phyloP scores from a whole-genome alignment of 2,113 vertebrate species.

The Zosterops hypoxanthus region DNA sequence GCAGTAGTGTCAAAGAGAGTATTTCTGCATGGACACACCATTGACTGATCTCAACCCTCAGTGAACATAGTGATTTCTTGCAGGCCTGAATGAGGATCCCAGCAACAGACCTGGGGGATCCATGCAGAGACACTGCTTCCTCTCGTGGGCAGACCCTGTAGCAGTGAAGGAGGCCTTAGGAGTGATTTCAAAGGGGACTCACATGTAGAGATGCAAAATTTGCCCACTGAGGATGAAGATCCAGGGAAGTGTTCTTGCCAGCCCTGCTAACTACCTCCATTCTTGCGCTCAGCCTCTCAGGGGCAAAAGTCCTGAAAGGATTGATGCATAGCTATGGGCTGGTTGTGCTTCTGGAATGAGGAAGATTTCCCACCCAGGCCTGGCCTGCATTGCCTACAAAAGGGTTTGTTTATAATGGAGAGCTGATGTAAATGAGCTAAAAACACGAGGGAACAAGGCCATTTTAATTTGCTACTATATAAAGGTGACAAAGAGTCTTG shows the following conservation, averaged over 20 bases:
- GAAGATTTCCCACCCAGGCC: slow-evolving; percentile 8
- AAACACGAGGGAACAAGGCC: neutral
- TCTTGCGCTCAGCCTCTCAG: neutral
- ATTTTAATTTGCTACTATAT: neutral
- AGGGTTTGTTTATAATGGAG: slow-evolving; percentile 6
- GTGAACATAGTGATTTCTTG: neutral
- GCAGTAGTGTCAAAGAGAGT: neutral
- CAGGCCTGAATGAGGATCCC: neutral
- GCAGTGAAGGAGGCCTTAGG: neutral
- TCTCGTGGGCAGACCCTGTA: slow-evolving; percentile 1
- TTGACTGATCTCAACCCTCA: neutral
- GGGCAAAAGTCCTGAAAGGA: slow-evolving; percentile 21
- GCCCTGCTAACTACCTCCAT: neutral
- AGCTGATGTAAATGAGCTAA: neutral
- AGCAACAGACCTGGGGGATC: neutral
- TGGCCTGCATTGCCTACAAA: slow-evolving; percentile 27
- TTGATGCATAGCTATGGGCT: slow-evolving; percentile 52
- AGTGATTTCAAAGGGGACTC: neutral
- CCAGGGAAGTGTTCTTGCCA: neutral
- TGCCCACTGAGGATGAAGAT: neutral
- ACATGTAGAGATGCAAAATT: neutral
- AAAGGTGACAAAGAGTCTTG: neutral
- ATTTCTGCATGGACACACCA: slow-evolving; percentile 31
- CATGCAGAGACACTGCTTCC: slow-evolving; percentile 36
- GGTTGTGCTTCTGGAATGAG: slow-evolving; percentile 61